Evolutionary conservation across 2,797 vertebrate species (phyloP).

Genomic region (Poecilia velifera): DNA sequence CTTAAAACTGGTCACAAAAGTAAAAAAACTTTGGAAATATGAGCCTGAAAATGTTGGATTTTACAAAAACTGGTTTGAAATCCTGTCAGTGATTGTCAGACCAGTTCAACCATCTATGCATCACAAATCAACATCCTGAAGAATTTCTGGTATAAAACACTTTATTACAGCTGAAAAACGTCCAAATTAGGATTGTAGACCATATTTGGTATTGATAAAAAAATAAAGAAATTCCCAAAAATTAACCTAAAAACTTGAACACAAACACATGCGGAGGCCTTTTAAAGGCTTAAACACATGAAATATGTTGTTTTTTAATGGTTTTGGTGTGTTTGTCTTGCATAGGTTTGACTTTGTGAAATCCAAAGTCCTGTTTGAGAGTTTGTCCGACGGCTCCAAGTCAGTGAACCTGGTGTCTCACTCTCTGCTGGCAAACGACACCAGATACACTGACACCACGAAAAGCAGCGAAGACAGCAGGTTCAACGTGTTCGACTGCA

Average conservation of each 20-base stretch:
- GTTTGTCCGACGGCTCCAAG: conserved; percentile 93
- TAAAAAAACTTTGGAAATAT: neutral
- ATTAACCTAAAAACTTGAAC: neutral
- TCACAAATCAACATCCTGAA: no score
- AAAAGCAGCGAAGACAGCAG: conserved; percentile 40
- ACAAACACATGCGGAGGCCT: neutral
- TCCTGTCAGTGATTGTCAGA: neutral
- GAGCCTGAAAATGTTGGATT: neutral
- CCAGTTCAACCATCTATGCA: no score
- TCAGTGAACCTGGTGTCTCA: conserved; percentile 96
- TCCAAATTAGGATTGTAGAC: neutral
- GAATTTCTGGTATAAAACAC: no score
- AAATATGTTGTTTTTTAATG: neutral
- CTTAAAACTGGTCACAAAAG: neutral
- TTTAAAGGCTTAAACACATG: neutral
- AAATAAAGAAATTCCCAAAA: neutral
- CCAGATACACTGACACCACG: conserved; percentile 79
- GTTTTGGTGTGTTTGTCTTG: conserved; percentile 4
- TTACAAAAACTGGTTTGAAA: neutral
- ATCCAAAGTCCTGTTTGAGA: conserved; percentile 96
- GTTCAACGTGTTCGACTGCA: conserved; percentile 91
- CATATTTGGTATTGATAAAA: neutral
- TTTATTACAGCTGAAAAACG: no score
- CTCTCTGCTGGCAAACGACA: conserved; percentile 95
- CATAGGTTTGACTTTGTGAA: conserved; percentile 97